These are phyloP conservation scores for Carettochelys insculpta DNA, from an alignment of 2,113 vertebrate genomes.

Conservation along the genomic window DNA sequence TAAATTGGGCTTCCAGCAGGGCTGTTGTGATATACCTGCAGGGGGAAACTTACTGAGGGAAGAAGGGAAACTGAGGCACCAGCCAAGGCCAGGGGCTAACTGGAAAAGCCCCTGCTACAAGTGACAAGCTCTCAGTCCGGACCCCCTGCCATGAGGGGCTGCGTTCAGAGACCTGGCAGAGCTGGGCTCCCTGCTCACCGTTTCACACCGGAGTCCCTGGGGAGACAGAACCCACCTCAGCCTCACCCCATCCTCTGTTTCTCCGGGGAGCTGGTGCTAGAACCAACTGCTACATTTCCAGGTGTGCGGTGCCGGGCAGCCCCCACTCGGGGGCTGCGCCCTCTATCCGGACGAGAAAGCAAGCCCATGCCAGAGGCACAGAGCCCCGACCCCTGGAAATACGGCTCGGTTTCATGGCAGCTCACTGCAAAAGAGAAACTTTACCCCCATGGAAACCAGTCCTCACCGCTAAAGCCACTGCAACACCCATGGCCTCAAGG, in stretches of 20 bases:
- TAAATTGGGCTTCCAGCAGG: not conserved
- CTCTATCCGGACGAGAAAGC: not conserved
- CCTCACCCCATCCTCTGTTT: not conserved
- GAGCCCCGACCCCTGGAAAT: not conserved
- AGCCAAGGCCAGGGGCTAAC: not conserved
- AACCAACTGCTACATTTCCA: not conserved
- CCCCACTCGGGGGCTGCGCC: not conserved
- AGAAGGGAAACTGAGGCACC: not conserved
- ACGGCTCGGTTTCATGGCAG: constrained; percentile 42
- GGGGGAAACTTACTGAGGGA: not conserved
- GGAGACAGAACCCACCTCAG: not conserved
- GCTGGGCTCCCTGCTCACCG: not conserved
- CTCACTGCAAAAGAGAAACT: fast-evolving
- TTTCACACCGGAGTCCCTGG: not conserved
- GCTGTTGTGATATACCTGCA: not conserved
- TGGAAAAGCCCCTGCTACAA: not conserved
- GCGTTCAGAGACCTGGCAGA: not conserved
- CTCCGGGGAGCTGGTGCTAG: not conserved
- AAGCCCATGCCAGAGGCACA: not conserved
- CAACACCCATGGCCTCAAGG: no score
- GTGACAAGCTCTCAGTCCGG: not conserved
- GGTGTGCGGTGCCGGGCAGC: fast-evolving
- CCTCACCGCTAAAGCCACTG: not conserved
- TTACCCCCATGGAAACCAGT: not conserved
- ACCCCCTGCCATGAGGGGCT: not conserved